Evolutionary conservation across 2,797 vertebrate species (phyloP), one percentile per base, ranked within the genome.

Genomic region (Diceros bicornis): DNA sequence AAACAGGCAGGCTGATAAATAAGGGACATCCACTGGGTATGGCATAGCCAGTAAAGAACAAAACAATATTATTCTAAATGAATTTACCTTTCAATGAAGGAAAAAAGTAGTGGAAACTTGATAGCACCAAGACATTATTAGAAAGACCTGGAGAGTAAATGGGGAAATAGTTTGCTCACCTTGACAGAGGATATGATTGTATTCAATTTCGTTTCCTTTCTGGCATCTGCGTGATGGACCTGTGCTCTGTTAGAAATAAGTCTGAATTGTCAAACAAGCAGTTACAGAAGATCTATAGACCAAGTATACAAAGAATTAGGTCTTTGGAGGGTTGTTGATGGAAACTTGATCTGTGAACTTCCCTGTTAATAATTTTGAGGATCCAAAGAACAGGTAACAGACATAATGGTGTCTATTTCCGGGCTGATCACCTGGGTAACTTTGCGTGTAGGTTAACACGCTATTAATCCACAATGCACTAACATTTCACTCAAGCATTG

Each of bases 51-150:
- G 18, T 4, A 75, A 37, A 95, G 37, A 96, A 69, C 4, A 47
- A 68, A 55, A 71, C 34, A 64, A 62, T 86, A 95, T 79, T 87
- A 78, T 66, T 92, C 34, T 91, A 69, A 96, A 61, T 87, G 52
- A 14, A 44, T 94, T 91, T 92, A 8, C 57, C 27, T 81, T 97
- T 94, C 47, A 94, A 4, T 68, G 55, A 75, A 69, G 55, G 66
- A 72, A 10, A 83, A 12, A 84, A 71, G 4, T 66, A 69, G 32
- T 55, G 57, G 29, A 29, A 71, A 27, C 10, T 47, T 55, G 75
- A 79, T 57, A 96, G 25, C 13, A 87, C 4, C 34, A 72, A 32
- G 37, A 9, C 17, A n/a, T 78, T 61, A 86, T 82, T 91, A 82
- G 69, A 34, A 59, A 78, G n/a, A 23, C 21, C 27, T 69, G 44